Percentiles rank a stretch among this genome's conserved stretches.
Evolutionary conservation across 2,113 vertebrate genomes (phyloP).

Genomic region (Zosterops pallidus): DNA sequence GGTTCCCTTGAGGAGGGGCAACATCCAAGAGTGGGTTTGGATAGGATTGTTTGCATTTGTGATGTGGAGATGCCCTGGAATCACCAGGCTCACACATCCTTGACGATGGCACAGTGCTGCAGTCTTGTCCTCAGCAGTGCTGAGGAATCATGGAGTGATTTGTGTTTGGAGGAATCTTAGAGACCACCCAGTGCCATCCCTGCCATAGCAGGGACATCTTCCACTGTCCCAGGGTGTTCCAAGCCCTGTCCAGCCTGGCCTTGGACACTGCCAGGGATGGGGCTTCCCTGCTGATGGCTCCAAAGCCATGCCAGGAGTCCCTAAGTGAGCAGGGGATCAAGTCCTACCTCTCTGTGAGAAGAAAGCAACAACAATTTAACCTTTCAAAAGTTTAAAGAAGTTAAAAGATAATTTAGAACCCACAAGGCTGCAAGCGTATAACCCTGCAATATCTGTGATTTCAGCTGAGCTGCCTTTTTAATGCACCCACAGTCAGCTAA

Average conservation of each 20-base stretch:
- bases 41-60: neutral
- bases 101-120: neutral
- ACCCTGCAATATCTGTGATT: neutral
- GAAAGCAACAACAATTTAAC: neutral
- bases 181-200: neutral
- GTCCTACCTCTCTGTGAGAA: neutral
- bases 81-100: neutral
- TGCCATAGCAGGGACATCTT: neutral
- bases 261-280: accelerated
- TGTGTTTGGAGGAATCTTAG: neutral
- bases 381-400: neutral
- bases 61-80: neutral
- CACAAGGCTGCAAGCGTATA: neutral
- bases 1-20: neutral
- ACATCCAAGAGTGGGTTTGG: neutral
- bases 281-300: neutral
- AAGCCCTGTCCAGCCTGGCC: neutral
- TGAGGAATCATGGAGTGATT: neutral
- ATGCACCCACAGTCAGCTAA: neutral
- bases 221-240: neutral
- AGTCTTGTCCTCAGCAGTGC: neutral
- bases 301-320: neutral
- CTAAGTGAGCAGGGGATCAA: neutral
- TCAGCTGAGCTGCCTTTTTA: neutral
- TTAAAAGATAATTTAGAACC: neutral